Base-by-base conservation (phyloP, 2,797 vertebrate genomes). In the Anguilla anguilla region DNA sequence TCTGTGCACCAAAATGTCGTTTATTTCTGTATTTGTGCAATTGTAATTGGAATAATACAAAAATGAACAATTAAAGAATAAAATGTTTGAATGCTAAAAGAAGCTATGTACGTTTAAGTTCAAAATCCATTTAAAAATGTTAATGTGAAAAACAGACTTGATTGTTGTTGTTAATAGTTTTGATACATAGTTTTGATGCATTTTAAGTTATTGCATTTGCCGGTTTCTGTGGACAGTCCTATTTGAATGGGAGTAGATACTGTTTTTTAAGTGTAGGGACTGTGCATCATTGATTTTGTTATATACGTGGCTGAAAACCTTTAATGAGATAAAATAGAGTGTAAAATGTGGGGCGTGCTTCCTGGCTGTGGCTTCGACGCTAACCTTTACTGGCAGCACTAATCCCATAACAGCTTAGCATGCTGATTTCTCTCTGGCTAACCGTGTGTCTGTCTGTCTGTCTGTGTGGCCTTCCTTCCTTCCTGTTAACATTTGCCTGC, bases 371-470 rank as follows among this genome's bases (percentile, higher is more conserved):
- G 46, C 7, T 25, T 15, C 7, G 5, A 28, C 61, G 2, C 35
- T 22, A 39, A 25, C 28, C 19, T 49, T 72, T 57, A 6, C 10
- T 35, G 7, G 13, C n/a, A 28, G 59, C 7, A 7, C 82, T 69
- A 46, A 39, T 22, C 13, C 22, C 10, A n/a, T 57, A 39, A 9
- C 55, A 19, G 25, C 51, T 69, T 22, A 13, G n/a, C 25, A 51
- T 55, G 49, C 10, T 7, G 6, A 22, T n/a, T 92, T 59, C 59
- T 88, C 86, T 83, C 81, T 69, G 88, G 39, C 51, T 87, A 61
- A 35, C 46, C 81, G 17, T 89, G 82, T 89, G 86, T 85, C 85
- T 91, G 22, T 89, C 83, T 89, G 86, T 85, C 85, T 91, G 69
- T 28, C 64, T 81, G 49, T 88, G 59, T 79, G 74, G 85, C 67